A percentile compares a stretch with the other conserved stretches of the same genome.
Conservation (phyloP, 1,140 invertebrate species). For the Dryas iulia region DNA sequence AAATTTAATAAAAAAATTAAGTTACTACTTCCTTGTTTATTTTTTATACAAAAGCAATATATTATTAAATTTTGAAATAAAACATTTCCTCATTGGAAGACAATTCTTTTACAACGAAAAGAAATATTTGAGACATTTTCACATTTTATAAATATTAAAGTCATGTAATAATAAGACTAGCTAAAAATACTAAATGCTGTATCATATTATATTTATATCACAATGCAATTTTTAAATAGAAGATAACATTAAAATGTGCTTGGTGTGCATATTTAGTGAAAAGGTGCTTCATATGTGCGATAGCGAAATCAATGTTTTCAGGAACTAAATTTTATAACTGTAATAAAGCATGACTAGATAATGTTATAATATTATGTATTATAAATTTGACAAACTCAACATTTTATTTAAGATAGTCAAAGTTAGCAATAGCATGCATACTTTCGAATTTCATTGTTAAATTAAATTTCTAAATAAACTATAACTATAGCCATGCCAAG, state of each 20-base stretch:
- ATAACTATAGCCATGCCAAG: not conserved
- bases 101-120: not conserved
- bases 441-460: not conserved
- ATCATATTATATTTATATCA: slow-evolving; percentile 2
- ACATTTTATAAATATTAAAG: not conserved
- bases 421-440: not conserved
- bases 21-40: not conserved
- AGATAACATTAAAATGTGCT: slow-evolving; percentile 15
- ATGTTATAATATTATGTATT: not conserved
- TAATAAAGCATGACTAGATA: slow-evolving; percentile 21
- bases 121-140: not conserved
- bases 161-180: not conserved
- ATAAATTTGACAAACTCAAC: not conserved
- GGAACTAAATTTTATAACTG: not conserved
- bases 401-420: not conserved
- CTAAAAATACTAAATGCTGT: not conserved
- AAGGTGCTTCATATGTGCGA: slow-evolving; percentile 19
- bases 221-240: not conserved
- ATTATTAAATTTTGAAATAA: not conserved
- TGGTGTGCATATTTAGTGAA: slow-evolving; percentile 20
- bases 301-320: not conserved
- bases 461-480: not conserved
- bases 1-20: not conserved
- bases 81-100: not conserved
- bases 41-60: not conserved